These are phyloP conservation scores for Acleris cristana DNA, from an alignment of 2,888 invertebrate species.

Conservation along the genomic window DNA sequence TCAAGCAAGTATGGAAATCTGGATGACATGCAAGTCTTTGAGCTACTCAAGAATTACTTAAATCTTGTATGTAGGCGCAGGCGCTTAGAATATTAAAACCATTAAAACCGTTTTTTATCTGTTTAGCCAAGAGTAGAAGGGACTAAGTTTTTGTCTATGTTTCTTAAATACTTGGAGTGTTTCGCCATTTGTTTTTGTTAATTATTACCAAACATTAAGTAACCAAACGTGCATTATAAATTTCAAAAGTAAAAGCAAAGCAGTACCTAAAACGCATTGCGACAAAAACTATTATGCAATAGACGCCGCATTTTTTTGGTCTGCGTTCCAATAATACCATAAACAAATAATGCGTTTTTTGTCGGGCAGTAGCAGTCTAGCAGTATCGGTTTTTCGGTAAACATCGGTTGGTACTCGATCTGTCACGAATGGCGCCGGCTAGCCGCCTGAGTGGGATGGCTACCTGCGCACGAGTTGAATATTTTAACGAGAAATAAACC, in stretches of 20 bases:
- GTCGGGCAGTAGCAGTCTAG: conserved; percentile 17
- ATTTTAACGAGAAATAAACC: conserved; percentile 32
- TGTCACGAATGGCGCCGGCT: conserved; percentile 31
- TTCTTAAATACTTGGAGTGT: no score
- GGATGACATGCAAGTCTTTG: no score
- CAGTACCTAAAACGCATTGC: no score
- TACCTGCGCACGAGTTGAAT: conserved; percentile 36
- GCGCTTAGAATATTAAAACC: background rate
- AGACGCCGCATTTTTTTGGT: no score
- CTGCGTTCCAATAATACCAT: background rate
- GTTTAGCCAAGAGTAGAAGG: background rate
- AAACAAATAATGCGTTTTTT: conserved; percentile 14
- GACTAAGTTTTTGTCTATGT: background rate
- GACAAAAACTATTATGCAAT: no score
- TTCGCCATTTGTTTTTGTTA: no score
- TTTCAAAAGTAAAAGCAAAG: no score
- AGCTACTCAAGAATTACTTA: background rate
- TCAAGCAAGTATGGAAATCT: no score
- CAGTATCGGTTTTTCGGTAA: conserved; percentile 8
- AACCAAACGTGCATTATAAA: no score
- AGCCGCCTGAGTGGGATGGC: conserved; percentile 46
- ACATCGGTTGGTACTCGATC: background rate
- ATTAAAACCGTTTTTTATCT: background rate
- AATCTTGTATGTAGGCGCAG: background rate
- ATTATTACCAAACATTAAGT: no score